Evolutionary conservation across 2,797 vertebrate species (phyloP).

Genomic region (Melanitta fusca): DNA sequence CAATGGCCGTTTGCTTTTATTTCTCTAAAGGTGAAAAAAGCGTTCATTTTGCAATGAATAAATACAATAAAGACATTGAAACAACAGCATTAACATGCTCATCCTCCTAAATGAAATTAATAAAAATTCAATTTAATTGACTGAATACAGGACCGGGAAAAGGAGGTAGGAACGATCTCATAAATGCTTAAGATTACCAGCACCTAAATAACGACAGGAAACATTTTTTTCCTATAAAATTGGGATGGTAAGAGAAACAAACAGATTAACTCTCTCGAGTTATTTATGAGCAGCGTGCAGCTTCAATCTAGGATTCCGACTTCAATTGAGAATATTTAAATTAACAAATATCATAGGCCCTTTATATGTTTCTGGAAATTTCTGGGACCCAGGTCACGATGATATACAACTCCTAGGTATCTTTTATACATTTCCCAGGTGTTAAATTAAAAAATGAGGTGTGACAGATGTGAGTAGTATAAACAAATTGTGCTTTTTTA

Average conservation of each 20-base stretch:
- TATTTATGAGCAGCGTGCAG: constrained; percentile 1
- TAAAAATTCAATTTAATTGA: not conserved
- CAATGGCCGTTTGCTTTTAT: rapidly evolving
- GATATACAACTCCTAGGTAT: constrained; percentile 81
- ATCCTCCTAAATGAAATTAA: not conserved
- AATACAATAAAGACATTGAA: not conserved
- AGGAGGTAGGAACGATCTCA: not conserved
- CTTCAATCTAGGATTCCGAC: not conserved
- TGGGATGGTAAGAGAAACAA: not conserved
- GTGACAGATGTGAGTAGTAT: constrained; percentile 71
- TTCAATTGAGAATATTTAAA: constrained; percentile 33
- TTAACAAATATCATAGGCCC: constrained; percentile 55
- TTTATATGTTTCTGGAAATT: constrained; percentile 65
- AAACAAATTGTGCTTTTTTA: constrained; percentile 69
- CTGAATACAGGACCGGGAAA: not conserved
- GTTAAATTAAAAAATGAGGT: constrained; percentile 80
- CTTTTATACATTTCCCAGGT: constrained; percentile 84
- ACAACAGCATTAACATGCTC: not conserved
- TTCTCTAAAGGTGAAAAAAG: not conserved
- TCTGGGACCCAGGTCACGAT: constrained; percentile 76
- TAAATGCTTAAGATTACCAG: not conserved
- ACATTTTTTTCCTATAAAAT: not conserved
- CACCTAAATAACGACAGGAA: not conserved
- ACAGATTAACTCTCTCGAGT: not conserved
- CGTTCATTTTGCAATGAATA: not conserved